phyloP scores from a whole-genome alignment of 2,113 vertebrate species.

The Haplotaxodon microlepis region DNA sequence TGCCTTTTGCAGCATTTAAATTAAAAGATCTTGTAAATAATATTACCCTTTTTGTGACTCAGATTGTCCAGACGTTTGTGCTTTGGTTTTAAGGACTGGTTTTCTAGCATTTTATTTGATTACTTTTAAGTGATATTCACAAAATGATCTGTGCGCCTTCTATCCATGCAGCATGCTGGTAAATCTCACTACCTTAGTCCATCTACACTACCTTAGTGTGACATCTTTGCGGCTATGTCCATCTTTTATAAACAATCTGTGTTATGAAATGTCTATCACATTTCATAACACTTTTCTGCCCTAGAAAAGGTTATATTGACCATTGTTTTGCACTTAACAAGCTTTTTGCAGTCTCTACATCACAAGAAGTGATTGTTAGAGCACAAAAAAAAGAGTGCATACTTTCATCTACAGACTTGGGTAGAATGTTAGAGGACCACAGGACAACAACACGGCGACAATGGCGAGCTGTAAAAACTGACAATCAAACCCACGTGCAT shows the following conservation, averaged over 20 bases:
- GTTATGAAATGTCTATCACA: neutral
- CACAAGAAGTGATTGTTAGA: neutral
- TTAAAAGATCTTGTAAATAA: neutral
- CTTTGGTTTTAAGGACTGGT: neutral
- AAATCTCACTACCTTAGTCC: neutral
- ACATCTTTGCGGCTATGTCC: neutral
- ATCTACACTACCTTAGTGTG: neutral
- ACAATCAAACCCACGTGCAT: constrained; percentile 14
- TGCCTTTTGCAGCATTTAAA: neutral
- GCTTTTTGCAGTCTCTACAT: neutral
- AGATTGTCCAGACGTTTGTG: neutral
- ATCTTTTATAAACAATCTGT: neutral
- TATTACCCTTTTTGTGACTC: neutral
- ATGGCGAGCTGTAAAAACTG: neutral
- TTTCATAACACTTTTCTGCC: neutral
- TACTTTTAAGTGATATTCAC: neutral
- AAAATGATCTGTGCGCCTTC: neutral
- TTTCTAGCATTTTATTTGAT: neutral
- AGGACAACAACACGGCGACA: neutral
- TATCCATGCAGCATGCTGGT: neutral
- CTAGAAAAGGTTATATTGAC: neutral
- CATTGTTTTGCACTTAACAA: neutral
- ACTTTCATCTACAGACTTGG: neutral
- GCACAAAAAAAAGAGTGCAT: neutral
- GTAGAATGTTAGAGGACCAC: neutral